Base-by-base conservation (phyloP, 2,113 vertebrate genomes). In the Petroica traversi region DNA sequence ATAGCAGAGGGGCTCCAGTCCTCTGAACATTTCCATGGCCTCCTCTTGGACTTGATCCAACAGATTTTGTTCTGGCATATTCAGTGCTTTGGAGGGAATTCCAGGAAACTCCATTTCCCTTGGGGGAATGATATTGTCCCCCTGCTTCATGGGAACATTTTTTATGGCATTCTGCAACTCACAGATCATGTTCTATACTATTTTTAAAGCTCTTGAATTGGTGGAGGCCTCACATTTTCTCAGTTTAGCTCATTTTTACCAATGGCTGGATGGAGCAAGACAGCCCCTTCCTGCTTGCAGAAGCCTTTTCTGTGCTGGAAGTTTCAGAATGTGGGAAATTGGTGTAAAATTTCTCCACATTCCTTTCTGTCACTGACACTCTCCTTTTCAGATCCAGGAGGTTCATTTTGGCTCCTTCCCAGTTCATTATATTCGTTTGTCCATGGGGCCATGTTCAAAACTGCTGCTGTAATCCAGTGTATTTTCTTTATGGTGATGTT, bases 1-100 rank as follows among this genome's bases (percentile, higher is more conserved):
- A 67, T 25, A 38, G 36, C 51, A 58, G 59, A n/a, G 38, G 14
- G 3, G 12, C 28, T 88, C 5, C 61, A 40, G 7, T 10, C 8
- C 54, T 23, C 14, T 5, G 54, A 59, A 8, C 8, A 36, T 19
- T 26, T 38, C 45, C 0, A 0, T 69, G 38, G 23, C 19, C 14
- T 68, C 31, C 22, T 55, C 25, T 55, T 55, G 40, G 34, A 83
- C 34, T 48, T 69, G 25, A 28, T 76, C 46, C 62, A 62, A 6
- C 9, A 36, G 31, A 18, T 36, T 85, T 84, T 58, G 5, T 4
- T 1, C 4, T 6, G 28, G 4, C 0, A 10, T 7, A 28, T 36
- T 66, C 55, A 36, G 5, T 25, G 2, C 17, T 38, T 14, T 38
- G 24, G 26, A 79, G 17, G 43, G 9, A 73, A 52, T 23, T 31